Base-by-base conservation (phyloP, 2,797 vertebrate species). In the Falco rusticolus region DNA sequence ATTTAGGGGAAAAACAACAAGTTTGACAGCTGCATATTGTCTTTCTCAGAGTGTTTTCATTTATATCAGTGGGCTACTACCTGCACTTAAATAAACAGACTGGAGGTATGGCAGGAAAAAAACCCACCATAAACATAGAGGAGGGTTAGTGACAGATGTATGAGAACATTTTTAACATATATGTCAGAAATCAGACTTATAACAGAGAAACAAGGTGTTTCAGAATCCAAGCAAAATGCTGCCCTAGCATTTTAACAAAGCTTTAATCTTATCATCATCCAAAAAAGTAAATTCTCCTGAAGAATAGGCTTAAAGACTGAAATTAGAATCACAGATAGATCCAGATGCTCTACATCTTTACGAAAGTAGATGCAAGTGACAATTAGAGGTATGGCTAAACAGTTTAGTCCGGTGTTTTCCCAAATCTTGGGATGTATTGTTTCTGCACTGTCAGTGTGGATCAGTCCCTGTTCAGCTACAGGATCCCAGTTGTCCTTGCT, bases 61-160 rank as follows among this genome's bases (percentile, higher is more conserved):
- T 86, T 81, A 31, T 80, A 47, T 34, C 8, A 71, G 7, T 43
- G 37, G 45, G 64, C 12, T 43, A 33, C 2, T 61, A 28, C 10
- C 66, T 86, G 28, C n/a, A 88, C 14, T 51, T 71, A 83, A 89
- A 64, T 43, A 34, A 76, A 63, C 12, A 80, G 22, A 78, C 11
- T 43, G 25, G 6, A 64, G 2, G 1, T 31, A 65, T 28, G 13
- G 8, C 19, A 90, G 48, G 21, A 47, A 90, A 53, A 72, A 80
- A 59, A 5, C 0, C 0, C 37, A 37, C 4, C 11, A 68, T 8
- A 82, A 80, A 60, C 0, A 0, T 31, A 61, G 22, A 66, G 6
- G 5, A 61, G 4, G 41, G 11, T 66, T 87, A 90, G 34, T 63
- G 28, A 57, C 17, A 69, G 20, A 45, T 61, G 2, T 45, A 29